Conservation (phyloP, 2,113 vertebrate genomes). For the Castor canadensis region DNA sequence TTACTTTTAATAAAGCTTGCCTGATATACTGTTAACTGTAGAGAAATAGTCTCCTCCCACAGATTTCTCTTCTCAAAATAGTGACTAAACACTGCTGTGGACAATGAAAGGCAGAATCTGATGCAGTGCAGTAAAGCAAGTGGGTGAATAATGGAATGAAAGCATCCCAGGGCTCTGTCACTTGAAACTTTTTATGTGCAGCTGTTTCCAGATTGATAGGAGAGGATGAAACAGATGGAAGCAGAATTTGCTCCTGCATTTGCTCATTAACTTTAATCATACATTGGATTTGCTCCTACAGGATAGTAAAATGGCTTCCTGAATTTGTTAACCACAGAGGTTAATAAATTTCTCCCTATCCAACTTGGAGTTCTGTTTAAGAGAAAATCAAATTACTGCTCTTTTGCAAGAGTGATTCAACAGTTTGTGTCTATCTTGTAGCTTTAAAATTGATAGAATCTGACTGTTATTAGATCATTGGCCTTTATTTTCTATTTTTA, state of each 20-base stretch:
- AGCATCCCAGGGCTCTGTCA: background rate
- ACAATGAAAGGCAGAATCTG: background rate
- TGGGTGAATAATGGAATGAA: background rate
- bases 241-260: background rate
- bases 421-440: background rate
- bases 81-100: background rate
- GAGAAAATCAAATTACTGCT: background rate
- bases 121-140: background rate
- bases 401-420: background rate
- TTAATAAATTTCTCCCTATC: background rate
- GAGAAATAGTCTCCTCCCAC: background rate
- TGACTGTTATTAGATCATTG: background rate
- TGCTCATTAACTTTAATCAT: background rate
- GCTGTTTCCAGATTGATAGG: background rate
- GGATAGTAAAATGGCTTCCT: conserved; percentile 3
- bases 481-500: background rate
- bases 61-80: background rate
- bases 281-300: background rate
- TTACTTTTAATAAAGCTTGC: background rate
- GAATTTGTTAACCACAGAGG: background rate
- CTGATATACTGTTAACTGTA: background rate
- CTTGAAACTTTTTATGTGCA: background rate
- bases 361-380: background rate
- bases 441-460: background rate
- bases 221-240: background rate